Evolutionary conservation across 2,888 invertebrate species (phyloP).

Genomic region (Tinea semifulvella): DNA sequence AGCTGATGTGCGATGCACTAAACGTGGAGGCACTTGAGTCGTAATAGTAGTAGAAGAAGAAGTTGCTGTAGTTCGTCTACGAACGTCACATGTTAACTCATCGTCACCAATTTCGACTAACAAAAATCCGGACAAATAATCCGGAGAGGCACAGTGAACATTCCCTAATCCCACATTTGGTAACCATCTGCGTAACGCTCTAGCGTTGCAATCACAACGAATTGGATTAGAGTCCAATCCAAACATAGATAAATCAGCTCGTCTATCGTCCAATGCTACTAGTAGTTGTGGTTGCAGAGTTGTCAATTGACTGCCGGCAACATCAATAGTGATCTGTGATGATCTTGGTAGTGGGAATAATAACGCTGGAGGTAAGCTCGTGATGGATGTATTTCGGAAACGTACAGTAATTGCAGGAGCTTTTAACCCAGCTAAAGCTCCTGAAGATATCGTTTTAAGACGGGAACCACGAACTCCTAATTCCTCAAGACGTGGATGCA

Average conservation of each 20-base stretch:
- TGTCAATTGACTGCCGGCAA: constrained; percentile 79
- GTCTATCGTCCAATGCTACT: constrained; percentile 82
- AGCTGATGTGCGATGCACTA: constrained; percentile 70
- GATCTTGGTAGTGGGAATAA: constrained; percentile 90
- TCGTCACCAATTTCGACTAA: constrained; percentile 82
- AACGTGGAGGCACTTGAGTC: constrained; percentile 53
- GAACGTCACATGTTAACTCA: constrained; percentile 80
- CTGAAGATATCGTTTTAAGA: constrained; percentile 80
- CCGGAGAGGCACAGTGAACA: constrained; percentile 74
- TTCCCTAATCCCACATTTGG: constrained; percentile 70
- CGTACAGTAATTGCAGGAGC: constrained; percentile 76
- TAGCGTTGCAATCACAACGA: constrained; percentile 84
- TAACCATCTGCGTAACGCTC: constrained; percentile 82
- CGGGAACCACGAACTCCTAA: constrained; percentile 79
- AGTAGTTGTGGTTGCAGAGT: constrained; percentile 82
- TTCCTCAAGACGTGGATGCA: constrained; percentile 80
- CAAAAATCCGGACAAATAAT: constrained; percentile 72
- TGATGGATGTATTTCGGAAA: constrained; percentile 82
- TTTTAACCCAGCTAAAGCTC: constrained; percentile 84
- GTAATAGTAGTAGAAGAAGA: constrained; percentile 47
- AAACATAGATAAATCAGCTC: constrained; percentile 75
- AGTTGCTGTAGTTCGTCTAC: constrained; percentile 59
- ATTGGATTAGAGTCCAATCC: constrained; percentile 85
- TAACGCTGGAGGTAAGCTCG: constrained; percentile 79
- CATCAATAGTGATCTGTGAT: constrained; percentile 79